Evolutionary conservation across 2,113 vertebrate species (phyloP), one percentile per base, ranked within the genome.

Genomic region (Elanoides forficatus): DNA sequence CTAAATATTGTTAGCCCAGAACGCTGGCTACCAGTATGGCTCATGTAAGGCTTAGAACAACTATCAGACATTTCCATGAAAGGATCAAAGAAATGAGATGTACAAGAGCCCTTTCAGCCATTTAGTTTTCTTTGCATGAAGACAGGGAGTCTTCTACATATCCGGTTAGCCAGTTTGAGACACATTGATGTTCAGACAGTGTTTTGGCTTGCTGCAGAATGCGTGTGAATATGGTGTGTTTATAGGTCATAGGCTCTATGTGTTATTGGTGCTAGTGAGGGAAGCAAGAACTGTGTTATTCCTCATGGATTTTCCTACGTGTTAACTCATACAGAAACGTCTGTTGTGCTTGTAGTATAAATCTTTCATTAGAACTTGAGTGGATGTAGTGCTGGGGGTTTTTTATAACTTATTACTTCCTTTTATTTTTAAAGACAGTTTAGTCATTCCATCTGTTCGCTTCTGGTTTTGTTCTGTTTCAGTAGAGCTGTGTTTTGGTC

Each of bases 391-490:
- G 5, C 30, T 63, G 23, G 26, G 21, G 18, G 5, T 13, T 94
- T 94, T 90, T 65, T 40, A 14, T 89, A 94, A 93, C 62, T 75
- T 85, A 85, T 74, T 93, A 73, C 86, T 95, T 89, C 81, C 65
- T 92, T 94, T 86, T 82, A 48, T 82, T 94, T 97, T 88, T 86
- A 87, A 84, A 80, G 59, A 48, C 42, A 14, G 45, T 93, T 92
- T 91, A 92, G 81, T 95, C 62, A 89, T 87, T 96, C 88, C 34
- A 15, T 95, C 86, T 95, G 78, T 82, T 96, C 32, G 10, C 21
- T 93, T 87, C 79, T 88, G 45, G 36, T 73, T 86, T 66, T 70
- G 30, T 65, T 93, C 52, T 55, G n/a, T 40, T 92, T 75, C 53
- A 50, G 67, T 16, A 68, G 59, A 90, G 63, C 21, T 76, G n/a